Conservation (phyloP, 30 jellyfish, hydroid and myxozoan species). For the Pelagia noctiluca region DNA sequence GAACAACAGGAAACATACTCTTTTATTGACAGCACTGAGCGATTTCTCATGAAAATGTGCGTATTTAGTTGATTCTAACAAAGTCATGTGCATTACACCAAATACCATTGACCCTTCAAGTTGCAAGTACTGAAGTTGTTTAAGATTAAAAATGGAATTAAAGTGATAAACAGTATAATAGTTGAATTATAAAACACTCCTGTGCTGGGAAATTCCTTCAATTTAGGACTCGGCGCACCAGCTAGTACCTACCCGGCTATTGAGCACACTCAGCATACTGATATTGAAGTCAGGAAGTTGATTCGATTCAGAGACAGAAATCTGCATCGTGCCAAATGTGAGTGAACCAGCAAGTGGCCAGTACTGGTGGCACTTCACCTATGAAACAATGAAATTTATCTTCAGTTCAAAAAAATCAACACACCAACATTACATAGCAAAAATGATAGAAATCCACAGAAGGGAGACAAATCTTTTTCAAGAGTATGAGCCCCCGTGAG, state of each 20-base stretch:
- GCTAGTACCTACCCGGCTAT: conserved; percentile 74
- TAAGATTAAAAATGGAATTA: too few species aligned
- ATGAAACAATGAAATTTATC: not conserved
- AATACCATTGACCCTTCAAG: conserved; percentile 73
- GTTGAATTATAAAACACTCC: too few species aligned
- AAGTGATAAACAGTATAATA: too few species aligned
- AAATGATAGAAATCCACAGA: not conserved
- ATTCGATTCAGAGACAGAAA: conserved; percentile 79
- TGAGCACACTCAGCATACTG: conserved; percentile 75
- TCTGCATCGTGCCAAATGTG: conserved; percentile 76
- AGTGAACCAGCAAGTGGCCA: conserved; percentile 97
- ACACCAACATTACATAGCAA: not conserved
- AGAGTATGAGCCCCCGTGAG: too few species aligned
- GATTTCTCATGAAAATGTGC: conserved; percentile 69
- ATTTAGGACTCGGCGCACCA: too few species aligned
- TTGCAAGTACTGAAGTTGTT: conserved; percentile 95
- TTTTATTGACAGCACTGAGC: conserved; percentile 71
- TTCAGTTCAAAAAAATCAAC: not conserved
- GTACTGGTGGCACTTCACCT: conserved; percentile 88
- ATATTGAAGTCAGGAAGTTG: conserved; percentile 73
- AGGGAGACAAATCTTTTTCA: too few species aligned
- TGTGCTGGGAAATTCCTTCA: too few species aligned
- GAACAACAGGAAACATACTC: conserved; percentile 59
- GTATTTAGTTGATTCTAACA: conserved; percentile 67
- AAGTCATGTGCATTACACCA: conserved; percentile 82